Base-by-base conservation (phyloP, 1,140 invertebrate genomes). In the Aphelenchoides besseyi region DNA sequence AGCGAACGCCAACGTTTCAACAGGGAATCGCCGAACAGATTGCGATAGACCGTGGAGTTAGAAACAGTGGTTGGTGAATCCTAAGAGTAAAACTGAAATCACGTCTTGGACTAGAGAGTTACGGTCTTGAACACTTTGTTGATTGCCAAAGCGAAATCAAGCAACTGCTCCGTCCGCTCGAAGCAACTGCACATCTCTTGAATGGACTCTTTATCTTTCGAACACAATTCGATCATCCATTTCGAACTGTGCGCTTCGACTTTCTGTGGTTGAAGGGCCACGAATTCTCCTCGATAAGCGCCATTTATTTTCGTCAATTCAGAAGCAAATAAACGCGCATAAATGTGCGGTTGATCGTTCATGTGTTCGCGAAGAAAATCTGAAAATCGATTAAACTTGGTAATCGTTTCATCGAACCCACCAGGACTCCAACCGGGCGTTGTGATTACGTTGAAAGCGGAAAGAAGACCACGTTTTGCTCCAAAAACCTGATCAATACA, bases 401-500 rank as follows among this genome's bases (percentile, higher is more conserved):
- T 54, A 5, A 57, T 62, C 16, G 12, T 3, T 62, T 18, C 30
- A 3, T 5, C 69, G 68, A 69, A 67, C 12, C 29, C 29, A 78
- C 78, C 76, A 26, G 76, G 76, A 63, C 67, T 64, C 76, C 78
- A 78, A n/a, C 74, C 78, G 3, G 53, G 35, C 18, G 55, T 59
- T 16, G 78, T 68, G 9, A 78, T 29, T 18, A 62, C 33, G 29
- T 72, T 18, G 35, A 80, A 37, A 0, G 73, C 77, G 18, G 69
- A 81, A 59, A 37, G 5, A 16, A 78, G 36, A 23, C 48, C 76
- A 16, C 54, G 33, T 16, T 74, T 72, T 37, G 36, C 18, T 16
- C 74, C 78, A 68, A 78, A 78, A 16, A 79, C 57, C 37, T 77
- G 57, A 29, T 78, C 76, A 37, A 79, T 74, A 61, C 41, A 64